Conservation (phyloP, 2,797 vertebrate species). For the Macropus fuliginosus region DNA sequence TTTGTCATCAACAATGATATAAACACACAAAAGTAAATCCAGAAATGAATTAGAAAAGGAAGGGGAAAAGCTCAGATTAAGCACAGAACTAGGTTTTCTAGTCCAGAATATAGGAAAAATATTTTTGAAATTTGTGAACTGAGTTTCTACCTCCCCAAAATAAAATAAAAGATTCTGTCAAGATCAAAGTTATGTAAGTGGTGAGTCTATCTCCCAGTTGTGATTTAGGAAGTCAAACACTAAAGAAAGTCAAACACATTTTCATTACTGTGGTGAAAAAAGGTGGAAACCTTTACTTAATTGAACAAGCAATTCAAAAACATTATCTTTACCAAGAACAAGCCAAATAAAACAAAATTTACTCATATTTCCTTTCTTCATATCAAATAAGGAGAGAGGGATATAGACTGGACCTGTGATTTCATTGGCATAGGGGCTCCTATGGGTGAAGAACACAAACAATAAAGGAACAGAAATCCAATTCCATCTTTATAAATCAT, state of each 20-base stretch:
- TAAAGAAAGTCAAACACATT: slow-evolving; percentile 54
- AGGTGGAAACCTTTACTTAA: slow-evolving; percentile 33
- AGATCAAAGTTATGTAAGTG: slow-evolving; percentile 15
- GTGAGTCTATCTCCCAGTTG: not conserved
- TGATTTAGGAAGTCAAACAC: slow-evolving; percentile 38
- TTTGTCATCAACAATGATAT: slow-evolving; percentile 23
- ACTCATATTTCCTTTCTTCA: slow-evolving; percentile 34
- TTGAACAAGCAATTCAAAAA: slow-evolving; percentile 22
- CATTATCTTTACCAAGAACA: slow-evolving; percentile 6
- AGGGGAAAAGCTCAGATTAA: not conserved
- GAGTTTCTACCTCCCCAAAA: slow-evolving; percentile 28
- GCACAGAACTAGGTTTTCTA: not conserved
- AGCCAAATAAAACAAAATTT: slow-evolving; percentile 46
- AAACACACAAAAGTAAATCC: not conserved
- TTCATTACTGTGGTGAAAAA: slow-evolving; percentile 46
- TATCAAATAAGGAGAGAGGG: not conserved
- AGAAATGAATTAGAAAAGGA: not conserved
- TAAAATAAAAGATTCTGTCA: not conserved
- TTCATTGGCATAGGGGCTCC: not conserved
- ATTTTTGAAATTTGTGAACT: not conserved
- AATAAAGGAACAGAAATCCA: slow-evolving; percentile 41
- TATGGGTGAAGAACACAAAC: not conserved
- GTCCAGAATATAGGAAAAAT: not conserved
- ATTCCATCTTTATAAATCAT: slow-evolving; percentile 58
- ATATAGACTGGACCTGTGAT: not conserved